Percentiles rank a stretch among this genome's conserved stretches.
phyloP scores from a whole-genome alignment of 2,113 vertebrate species.

The Ophthalmolycus amberensis region DNA sequence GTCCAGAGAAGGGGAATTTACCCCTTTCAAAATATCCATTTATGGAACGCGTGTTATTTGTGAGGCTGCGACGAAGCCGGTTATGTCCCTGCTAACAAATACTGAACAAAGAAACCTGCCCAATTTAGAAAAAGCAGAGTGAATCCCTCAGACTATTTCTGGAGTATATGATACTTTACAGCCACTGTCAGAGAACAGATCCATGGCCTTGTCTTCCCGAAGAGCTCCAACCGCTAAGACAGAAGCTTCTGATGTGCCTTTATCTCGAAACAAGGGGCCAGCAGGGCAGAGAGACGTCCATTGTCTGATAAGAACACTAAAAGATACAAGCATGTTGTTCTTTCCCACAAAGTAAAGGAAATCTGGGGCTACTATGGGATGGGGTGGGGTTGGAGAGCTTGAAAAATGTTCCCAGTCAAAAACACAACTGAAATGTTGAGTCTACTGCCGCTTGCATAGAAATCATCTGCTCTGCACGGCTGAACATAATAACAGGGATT shows the following conservation, averaged over 20 bases:
- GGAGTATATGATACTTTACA: slow-evolving; percentile 19
- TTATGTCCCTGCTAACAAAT: slow-evolving; percentile 23
- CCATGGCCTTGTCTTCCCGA: slow-evolving; percentile 43
- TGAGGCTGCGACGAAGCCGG: slow-evolving; percentile 23
- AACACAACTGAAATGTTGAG: slow-evolving; percentile 71
- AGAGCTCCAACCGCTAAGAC: slow-evolving; percentile 27
- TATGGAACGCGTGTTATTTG: slow-evolving; percentile 44
- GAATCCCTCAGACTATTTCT: slow-evolving; percentile 32
- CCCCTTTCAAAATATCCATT: slow-evolving; percentile 53
- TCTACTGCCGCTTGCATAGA: slow-evolving; percentile 62
- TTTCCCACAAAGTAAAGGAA: slow-evolving; percentile 79
- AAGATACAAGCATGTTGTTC: slow-evolving; percentile 69
- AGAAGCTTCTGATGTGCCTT: slow-evolving; percentile 62
- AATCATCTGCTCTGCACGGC: slow-evolving; percentile 65
- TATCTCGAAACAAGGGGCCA: slow-evolving; percentile 64
- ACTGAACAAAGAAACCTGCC: slow-evolving; percentile 14
- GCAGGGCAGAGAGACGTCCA: slow-evolving; percentile 31
- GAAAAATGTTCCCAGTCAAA: slow-evolving; percentile 46
- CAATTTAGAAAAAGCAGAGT: slow-evolving; percentile 13
- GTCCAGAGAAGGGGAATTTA: slow-evolving; percentile 43
- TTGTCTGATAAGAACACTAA: slow-evolving; percentile 70
- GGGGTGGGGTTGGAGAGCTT: slow-evolving; percentile 25
- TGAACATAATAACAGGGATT: slow-evolving; percentile 77
- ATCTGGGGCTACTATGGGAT: slow-evolving; percentile 49
- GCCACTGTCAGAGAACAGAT: slow-evolving; percentile 31